phyloP scores from a whole-genome alignment of 2,888 invertebrate species.

The Rhynchonema sp. region DNA sequence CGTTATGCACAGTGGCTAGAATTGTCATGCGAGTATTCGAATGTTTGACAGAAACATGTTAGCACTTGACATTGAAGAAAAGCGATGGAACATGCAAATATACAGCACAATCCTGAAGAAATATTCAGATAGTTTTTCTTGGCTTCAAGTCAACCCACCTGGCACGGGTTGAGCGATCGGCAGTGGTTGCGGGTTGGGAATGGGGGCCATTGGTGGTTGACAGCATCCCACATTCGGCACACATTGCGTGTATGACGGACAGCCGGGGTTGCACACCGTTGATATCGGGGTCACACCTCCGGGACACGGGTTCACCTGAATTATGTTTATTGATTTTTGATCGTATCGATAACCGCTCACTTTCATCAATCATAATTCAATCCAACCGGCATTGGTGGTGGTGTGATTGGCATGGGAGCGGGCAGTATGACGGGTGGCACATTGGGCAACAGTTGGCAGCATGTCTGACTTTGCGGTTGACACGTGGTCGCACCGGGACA shows the following conservation, averaged over 20 bases:
- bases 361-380: too few relatives aligned
- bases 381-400: neutral
- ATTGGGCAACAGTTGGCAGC: constrained; percentile 1
- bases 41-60: too few relatives aligned
- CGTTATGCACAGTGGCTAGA: too few relatives aligned
- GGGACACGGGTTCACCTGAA: too few relatives aligned
- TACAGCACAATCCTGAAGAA: too few relatives aligned
- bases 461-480: neutral
- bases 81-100: too few relatives aligned
- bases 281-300: neutral
- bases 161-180: neutral
- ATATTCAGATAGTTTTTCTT: too few relatives aligned
- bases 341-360: too few relatives aligned
- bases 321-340: too few relatives aligned
- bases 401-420: neutral
- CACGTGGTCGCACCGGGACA: constrained; percentile 3
- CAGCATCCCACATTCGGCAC: constrained; percentile 12
- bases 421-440: neutral
- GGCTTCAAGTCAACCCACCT: too few relatives aligned
- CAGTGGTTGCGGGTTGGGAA: neutral
- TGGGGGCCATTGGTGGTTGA: neutral
- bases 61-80: too few relatives aligned
- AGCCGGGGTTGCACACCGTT: neutral
- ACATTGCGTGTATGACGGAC: constrained; percentile 5
- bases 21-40: too few relatives aligned